Base-by-base conservation (phyloP, 2,797 vertebrate genomes). In the Enteromius viviparus region DNA sequence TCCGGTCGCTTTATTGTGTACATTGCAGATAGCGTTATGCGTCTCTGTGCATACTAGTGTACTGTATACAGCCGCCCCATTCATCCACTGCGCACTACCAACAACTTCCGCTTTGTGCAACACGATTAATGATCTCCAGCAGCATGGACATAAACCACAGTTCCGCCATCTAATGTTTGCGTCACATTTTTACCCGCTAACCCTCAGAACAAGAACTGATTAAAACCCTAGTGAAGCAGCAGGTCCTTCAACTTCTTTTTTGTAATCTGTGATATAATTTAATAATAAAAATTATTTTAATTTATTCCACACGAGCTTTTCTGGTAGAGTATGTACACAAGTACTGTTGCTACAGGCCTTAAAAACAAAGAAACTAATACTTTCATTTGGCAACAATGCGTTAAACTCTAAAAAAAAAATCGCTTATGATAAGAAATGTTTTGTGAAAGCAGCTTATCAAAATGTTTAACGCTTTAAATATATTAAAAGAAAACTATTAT, bases 81-180 rank as follows among this genome's bases (percentile, higher is more conserved):
- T 70, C 81, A 77, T 77, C 81, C 37, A 23, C 74, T 83, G 74
- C 74, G 81, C 58, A 58, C 14, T 64, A 93, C 91, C 93, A 94
- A 91, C 93, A 91, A 88, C 91, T 91, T 95, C 94, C 94, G 91
- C 82, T 87, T 60, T 3, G 92, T 85, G 88, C 85, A 15, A 55
- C 91, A 3, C 40, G 0, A 1, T 32, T 78, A 85, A 89, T 0
- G 1, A 19, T 26, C 65, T 45, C 9, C 21, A 1, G 6, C 23
- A 77, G 17, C 64, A 26, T 12, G 12, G 17, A 64, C 47, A 5
- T 15, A 17, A 11, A 49, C 2, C 2, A 49, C 37, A 78, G 75
- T 78, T 83, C 82, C 82, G 65, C 3, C 8, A 5, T 10, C 3
- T 17, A 49, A 47, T 4, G 40, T 58, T 40, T 58, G 34, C 15